Evolutionary conservation across 2,888 invertebrate genomes (phyloP).

Genomic region (Cryptocheilus praepositus): DNA sequence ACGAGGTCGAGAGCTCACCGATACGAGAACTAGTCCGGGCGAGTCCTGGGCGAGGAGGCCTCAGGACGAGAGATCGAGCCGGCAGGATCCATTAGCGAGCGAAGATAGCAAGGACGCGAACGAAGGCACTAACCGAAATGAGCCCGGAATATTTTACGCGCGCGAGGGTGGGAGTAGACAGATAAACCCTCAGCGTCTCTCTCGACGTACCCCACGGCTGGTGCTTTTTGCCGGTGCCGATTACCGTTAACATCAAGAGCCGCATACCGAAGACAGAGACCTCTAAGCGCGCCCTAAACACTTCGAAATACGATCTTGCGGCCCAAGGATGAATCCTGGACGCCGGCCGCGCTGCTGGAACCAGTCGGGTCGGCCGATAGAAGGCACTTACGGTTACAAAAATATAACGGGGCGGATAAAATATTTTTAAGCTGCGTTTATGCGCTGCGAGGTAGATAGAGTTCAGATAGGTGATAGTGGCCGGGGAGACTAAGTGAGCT

Average conservation of each 20-base stretch:
- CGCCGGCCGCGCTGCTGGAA: constrained; percentile 1
- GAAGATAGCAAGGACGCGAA: constrained; percentile 56
- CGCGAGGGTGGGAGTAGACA: constrained; percentile 13
- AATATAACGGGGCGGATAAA: too few species aligned
- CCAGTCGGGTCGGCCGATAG: constrained; percentile 21
- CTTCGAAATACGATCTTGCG: constrained; percentile 49
- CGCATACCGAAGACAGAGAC: constrained; percentile 11
- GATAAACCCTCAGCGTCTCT: constrained; percentile 38
- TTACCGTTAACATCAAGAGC: constrained; percentile 50
- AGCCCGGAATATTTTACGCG: constrained; percentile 45
- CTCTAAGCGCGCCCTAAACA: constrained; percentile 45
- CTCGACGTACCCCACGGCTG: constrained; percentile 11
- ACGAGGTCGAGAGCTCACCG: neutral
- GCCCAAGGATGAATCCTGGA: constrained; percentile 33
- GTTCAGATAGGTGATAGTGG: too few species aligned
- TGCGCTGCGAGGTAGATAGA: too few species aligned
- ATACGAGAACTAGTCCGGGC: neutral
- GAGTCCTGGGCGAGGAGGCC: too few species aligned
- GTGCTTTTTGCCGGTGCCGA: constrained; percentile 42
- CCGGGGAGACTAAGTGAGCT: too few species aligned
- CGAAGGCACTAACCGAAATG: constrained; percentile 52
- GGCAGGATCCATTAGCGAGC: constrained; percentile 57
- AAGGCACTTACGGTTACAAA: constrained; percentile 13
- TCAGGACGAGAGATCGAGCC: constrained; percentile 4
- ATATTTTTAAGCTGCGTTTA: too few species aligned